phyloP scores from a whole-genome alignment of 2,113 vertebrate genomes.

The Pongo pygmaeus region DNA sequence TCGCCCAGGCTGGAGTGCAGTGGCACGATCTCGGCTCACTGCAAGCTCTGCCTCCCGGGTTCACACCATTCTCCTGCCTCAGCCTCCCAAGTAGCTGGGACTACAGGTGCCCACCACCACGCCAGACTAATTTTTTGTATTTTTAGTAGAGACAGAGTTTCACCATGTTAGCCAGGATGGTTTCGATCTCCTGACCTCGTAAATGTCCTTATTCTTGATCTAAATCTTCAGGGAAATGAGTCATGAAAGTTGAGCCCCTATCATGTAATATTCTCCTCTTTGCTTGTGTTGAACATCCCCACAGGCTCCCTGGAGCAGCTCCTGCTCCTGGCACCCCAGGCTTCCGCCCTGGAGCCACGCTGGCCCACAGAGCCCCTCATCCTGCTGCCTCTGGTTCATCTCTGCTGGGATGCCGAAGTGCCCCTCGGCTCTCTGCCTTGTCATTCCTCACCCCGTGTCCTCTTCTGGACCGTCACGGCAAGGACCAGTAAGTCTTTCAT shows the following conservation, averaged over 20 bases:
- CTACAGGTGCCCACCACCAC: too few species aligned
- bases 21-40: fast-evolving
- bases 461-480: fast-evolving
- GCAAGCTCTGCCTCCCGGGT: too few species aligned
- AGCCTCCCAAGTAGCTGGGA: too few species aligned
- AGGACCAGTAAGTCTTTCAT: neutral
- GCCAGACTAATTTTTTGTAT: too few species aligned
- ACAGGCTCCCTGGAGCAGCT: neutral
- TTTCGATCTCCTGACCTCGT: too few species aligned
- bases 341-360: neutral
- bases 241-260: neutral
- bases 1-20: too few species aligned
- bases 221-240: neutral
- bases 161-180: too few species aligned
- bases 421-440: neutral
- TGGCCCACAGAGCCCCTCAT: neutral
- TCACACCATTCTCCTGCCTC: too few species aligned
- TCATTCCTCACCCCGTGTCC: neutral
- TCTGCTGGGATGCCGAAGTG: neutral
- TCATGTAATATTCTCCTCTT: neutral
- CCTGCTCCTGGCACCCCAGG: neutral
- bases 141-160: too few species aligned
- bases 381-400: neutral
- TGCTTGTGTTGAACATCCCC: neutral
- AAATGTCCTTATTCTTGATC: too few species aligned